Conservation (phyloP, 1,140 invertebrate species). For the Ridgeia piscesae region DNA sequence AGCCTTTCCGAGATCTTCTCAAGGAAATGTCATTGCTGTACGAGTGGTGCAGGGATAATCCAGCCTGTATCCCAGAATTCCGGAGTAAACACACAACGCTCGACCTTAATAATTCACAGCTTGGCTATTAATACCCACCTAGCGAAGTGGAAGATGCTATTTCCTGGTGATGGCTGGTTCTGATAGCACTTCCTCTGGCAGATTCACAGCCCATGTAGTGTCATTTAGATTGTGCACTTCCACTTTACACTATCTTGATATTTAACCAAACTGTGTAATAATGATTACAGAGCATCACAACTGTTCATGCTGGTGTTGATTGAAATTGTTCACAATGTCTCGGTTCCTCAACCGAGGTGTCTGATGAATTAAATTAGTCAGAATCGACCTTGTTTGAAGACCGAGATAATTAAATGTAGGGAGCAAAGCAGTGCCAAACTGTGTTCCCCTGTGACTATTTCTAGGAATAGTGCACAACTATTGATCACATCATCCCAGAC, state of each 20-base stretch:
- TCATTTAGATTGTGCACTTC: background rate
- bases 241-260: background rate
- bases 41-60: background rate
- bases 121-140: background rate
- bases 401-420: background rate
- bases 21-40: background rate
- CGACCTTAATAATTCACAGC: background rate
- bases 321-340: background rate
- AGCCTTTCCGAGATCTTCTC: background rate
- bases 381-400: background rate
- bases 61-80: background rate
- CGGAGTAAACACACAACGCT: background rate
- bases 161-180: background rate
- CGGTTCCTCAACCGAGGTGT: background rate
- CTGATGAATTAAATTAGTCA: background rate
- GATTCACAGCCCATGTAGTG: background rate
- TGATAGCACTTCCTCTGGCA: background rate
- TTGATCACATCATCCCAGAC: background rate
- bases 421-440: background rate
- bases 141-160: background rate
- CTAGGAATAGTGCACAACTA: background rate
- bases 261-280: background rate
- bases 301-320: background rate
- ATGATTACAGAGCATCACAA: background rate
- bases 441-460: background rate